phyloP scores from a whole-genome alignment of 2,888 invertebrate species.

The Beris morrisii region DNA sequence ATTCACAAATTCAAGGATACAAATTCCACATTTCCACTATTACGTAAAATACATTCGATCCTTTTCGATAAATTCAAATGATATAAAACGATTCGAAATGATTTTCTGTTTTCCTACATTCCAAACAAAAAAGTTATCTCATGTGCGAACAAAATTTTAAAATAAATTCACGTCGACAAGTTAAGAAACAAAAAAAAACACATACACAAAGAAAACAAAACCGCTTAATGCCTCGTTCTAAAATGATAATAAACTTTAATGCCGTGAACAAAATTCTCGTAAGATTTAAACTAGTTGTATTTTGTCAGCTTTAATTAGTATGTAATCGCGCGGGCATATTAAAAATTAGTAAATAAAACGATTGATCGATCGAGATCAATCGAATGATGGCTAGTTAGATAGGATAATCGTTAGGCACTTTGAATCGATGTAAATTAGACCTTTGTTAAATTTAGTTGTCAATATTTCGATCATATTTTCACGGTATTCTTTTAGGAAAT shows the following conservation, averaged over 20 bases:
- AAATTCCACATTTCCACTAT: slow-evolving; percentile 47
- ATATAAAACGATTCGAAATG: background rate
- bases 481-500: background rate
- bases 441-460: background rate
- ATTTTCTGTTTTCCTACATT: slow-evolving; percentile 4
- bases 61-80: slow-evolving; percentile 37
- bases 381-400: background rate
- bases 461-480: background rate
- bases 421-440: background rate
- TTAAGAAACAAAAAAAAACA: background rate
- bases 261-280: slow-evolving; percentile 19
- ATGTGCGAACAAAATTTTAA: slow-evolving; percentile 10
- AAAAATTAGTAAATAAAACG: no score
- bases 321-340: background rate
- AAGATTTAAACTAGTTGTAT: slow-evolving; percentile 13
- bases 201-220: slow-evolving; percentile 3
- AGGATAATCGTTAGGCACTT: background rate
- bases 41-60: slow-evolving; percentile 42
- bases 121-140: slow-evolving; percentile 23
- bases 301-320: slow-evolving; percentile 23
- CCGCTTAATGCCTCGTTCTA: slow-evolving; percentile 28
- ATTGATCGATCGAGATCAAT: background rate
- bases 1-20: slow-evolving; percentile 19
- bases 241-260: background rate
- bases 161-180: background rate